Conservation (phyloP, 2,888 invertebrate species). For the Harpalus rubripes region DNA sequence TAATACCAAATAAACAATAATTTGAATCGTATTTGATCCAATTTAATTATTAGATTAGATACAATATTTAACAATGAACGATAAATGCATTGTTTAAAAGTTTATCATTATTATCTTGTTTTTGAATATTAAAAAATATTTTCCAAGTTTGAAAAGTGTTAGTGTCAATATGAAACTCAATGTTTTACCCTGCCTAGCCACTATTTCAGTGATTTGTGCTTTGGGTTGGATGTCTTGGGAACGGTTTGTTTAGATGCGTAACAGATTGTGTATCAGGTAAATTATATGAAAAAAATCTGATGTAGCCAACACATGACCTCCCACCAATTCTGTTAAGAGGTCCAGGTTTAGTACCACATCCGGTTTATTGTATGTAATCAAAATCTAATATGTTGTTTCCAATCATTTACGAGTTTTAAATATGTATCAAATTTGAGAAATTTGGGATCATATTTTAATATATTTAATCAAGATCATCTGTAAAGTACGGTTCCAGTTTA, state of each 20-base stretch:
- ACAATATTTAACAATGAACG: background rate
- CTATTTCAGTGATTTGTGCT: conserved; percentile 8
- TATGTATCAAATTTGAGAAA: no score
- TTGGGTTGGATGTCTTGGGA: conserved; percentile 64
- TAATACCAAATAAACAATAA: background rate
- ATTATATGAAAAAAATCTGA: no score
- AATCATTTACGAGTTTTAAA: no score
- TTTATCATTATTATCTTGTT: background rate
- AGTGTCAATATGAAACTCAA: background rate
- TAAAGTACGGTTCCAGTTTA: no score
- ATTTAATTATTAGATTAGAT: background rate
- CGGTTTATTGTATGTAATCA: no score
- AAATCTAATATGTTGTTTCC: no score
- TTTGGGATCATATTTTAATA: no score
- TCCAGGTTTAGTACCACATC: no score
- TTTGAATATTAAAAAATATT: background rate
- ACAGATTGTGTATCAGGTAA: conserved; percentile 66
- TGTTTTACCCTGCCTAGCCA: background rate
- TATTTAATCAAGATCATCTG: no score
- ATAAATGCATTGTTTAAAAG: background rate
- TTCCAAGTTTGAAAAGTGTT: background rate
- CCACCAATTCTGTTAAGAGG: no score
- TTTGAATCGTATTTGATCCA: conserved; percentile 9
- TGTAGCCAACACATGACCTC: no score
- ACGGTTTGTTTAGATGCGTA: conserved; percentile 58